phyloP scores from a whole-genome alignment of 2,113 vertebrate genomes.

The Sylvietta virens region DNA sequence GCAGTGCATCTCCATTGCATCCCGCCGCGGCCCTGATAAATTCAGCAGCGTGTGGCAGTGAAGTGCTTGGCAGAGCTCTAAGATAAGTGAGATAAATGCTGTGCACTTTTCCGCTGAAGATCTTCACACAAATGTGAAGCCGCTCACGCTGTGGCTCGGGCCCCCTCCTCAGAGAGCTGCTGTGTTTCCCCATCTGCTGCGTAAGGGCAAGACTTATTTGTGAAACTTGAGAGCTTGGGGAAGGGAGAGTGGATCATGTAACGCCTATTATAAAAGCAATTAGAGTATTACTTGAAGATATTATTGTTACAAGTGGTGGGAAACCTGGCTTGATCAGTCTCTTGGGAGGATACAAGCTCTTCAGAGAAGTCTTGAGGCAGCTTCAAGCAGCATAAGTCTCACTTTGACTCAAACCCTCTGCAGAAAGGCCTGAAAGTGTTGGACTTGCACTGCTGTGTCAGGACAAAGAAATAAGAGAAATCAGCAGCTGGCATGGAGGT shows the following conservation, averaged over 20 bases:
- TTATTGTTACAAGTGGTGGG: not conserved
- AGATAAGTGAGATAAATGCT: slow-evolving; percentile 21
- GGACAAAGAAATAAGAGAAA: not conserved
- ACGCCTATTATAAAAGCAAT: not conserved
- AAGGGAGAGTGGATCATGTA: not conserved
- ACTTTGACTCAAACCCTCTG: not conserved
- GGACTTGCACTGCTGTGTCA: not conserved
- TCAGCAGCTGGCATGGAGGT: not conserved
- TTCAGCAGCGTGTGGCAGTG: not conserved
- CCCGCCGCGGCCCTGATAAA: not conserved
- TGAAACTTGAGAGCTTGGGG: not conserved
- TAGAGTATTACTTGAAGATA: not conserved
- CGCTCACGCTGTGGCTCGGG: not conserved
- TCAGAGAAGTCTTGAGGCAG: not conserved
- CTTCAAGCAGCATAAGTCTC: not conserved
- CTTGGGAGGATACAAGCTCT: not conserved
- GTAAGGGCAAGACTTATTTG: not conserved
- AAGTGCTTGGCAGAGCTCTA: not conserved
- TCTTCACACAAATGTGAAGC: not conserved
- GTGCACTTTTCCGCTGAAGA: not conserved
- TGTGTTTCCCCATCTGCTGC: not conserved
- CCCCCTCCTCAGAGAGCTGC: not conserved
- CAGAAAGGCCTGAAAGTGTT: not conserved
- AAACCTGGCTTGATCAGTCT: not conserved
- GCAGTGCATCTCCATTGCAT: not conserved